A percentile compares a stretch with the other conserved stretches of the same genome.
phyloP scores from a whole-genome alignment of 2,888 invertebrate genomes.

The Drosophila gaucha region DNA sequence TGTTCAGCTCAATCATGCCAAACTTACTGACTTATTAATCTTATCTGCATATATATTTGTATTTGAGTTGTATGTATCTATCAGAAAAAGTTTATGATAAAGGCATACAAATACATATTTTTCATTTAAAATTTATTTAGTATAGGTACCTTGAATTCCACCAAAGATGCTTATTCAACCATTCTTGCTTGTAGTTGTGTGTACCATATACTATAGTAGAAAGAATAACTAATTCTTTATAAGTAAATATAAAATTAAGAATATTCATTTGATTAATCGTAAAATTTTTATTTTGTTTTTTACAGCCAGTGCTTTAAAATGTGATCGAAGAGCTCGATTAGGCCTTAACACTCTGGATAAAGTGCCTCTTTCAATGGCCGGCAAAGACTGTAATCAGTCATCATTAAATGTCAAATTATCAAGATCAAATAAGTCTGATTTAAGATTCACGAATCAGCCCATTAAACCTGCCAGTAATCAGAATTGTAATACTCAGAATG shows the following conservation, averaged over 20 bases:
- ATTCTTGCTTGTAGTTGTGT: too few species aligned
- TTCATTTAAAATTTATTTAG: too few species aligned
- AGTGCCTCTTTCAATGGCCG: background rate
- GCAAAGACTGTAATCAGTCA: conserved; percentile 9
- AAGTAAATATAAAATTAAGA: background rate
- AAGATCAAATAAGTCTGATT: conserved; percentile 8
- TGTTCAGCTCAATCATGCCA: too few species aligned
- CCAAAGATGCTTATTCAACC: too few species aligned
- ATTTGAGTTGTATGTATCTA: too few species aligned
- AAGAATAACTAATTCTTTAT: too few species aligned
- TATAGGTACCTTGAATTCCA: too few species aligned
- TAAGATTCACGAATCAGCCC: background rate
- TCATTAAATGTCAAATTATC: conserved; percentile 34
- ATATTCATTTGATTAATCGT: background rate
- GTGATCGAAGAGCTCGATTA: background rate
- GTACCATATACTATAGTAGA: too few species aligned
- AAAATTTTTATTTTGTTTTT: background rate
- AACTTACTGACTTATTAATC: too few species aligned
- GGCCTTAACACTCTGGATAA: background rate
- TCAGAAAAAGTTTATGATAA: too few species aligned
- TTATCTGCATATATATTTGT: too few species aligned
- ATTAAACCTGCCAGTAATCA: background rate
- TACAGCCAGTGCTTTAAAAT: conserved; percentile 12
- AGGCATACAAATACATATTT: too few species aligned
- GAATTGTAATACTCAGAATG: background rate